A percentile compares a stretch with the other conserved stretches of the same genome.
phyloP scores from a whole-genome alignment of 2,797 vertebrate species.

The Poecilia wingei region DNA sequence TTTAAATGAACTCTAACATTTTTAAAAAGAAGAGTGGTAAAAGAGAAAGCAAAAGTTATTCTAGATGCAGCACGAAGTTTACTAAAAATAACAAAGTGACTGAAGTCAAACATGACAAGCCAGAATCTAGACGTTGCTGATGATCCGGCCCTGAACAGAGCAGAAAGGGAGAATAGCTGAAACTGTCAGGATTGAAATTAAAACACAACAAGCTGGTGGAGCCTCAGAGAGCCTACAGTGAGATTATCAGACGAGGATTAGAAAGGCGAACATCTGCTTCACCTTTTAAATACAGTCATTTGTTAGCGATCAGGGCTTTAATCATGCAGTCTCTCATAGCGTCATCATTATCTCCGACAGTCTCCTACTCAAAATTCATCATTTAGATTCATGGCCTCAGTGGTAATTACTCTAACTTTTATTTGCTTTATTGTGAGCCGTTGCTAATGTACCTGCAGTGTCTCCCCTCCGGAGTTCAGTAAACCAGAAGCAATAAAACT shows the following conservation, averaged over 20 bases:
- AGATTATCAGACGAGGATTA: background rate
- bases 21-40: background rate
- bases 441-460: background rate
- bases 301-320: background rate
- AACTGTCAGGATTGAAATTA: background rate
- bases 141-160: background rate
- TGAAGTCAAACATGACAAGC: background rate
- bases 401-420: background rate
- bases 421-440: background rate
- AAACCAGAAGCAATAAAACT: constrained; percentile 12
- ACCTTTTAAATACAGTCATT: constrained; percentile 4
- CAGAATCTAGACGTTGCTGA: background rate
- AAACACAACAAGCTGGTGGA: background rate
- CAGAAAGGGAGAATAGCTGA: background rate
- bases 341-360: background rate
- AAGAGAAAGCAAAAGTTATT: background rate
- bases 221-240: background rate
- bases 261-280: background rate
- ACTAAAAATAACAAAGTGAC: background rate
- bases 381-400: background rate
- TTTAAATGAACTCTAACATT: background rate
- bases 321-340: background rate
- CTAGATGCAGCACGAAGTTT: background rate
- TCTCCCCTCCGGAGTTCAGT: background rate
- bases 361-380: background rate